Evolutionary conservation across 1,140 invertebrate species (phyloP).

Genomic region (Trypoxylus dichotomus): DNA sequence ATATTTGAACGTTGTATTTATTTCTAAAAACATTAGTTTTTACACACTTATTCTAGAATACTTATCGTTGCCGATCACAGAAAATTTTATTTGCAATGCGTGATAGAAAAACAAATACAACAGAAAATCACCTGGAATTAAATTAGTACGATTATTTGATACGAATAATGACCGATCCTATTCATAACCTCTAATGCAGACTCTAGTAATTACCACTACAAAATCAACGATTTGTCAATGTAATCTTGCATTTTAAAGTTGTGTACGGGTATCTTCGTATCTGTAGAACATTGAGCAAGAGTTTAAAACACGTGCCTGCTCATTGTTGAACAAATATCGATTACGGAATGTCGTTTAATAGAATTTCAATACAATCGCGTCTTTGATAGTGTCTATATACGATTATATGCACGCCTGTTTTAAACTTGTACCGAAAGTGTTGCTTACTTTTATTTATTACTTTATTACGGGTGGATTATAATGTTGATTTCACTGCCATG

Average conservation of each 20-base stretch:
- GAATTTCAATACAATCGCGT: constrained; percentile 2
- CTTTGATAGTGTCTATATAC: background rate
- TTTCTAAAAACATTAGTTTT: too few species aligned
- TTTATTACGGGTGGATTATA: background rate
- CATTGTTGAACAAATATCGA: constrained; percentile 11
- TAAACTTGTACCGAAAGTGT: background rate
- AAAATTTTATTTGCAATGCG: too few species aligned
- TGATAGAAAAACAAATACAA: too few species aligned
- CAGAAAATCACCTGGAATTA: too few species aligned
- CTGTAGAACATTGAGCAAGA: background rate
- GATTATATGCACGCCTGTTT: background rate
- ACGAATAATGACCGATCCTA: too few species aligned
- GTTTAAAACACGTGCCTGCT: constrained; percentile 8
- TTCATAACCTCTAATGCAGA: too few species aligned
- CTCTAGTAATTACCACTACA: too few species aligned
- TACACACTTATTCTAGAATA: too few species aligned
- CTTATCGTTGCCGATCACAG: too few species aligned
- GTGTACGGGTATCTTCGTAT: background rate
- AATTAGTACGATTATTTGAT: too few species aligned
- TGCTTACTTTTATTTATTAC: background rate
- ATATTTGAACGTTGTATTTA: too few species aligned
- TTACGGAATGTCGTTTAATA: background rate
- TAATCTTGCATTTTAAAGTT: background rate
- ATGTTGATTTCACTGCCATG: background rate
- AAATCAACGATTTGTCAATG: background rate